phyloP scores from a whole-genome alignment of 2,888 invertebrate genomes.

The Cephalotes varians region DNA sequence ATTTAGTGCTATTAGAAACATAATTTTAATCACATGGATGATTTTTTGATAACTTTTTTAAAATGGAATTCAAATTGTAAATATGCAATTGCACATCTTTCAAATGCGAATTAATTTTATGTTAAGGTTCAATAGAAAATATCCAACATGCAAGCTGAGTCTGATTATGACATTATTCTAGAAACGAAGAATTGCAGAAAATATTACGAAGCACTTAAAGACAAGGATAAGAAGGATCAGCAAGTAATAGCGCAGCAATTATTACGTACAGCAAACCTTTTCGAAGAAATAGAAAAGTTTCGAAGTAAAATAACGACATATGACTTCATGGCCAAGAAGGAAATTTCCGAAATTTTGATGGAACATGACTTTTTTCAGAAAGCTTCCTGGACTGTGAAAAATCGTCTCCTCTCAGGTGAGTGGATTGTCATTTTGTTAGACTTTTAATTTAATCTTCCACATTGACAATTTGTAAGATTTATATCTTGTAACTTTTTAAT shows the following conservation, averaged over 20 bases:
- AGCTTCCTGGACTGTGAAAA: conserved; percentile 68
- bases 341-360: conserved; percentile 66
- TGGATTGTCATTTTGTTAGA: background rate
- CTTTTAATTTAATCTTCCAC: background rate
- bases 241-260: conserved; percentile 73
- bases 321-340: conserved; percentile 42
- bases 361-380: conserved; percentile 74
- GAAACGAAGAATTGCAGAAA: conserved; percentile 71
- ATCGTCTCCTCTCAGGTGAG: conserved; percentile 73
- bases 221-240: conserved; percentile 76
- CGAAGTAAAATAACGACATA: conserved; percentile 64
- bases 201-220: conserved; percentile 72
- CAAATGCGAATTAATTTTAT: conserved; percentile 12
- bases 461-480: background rate
- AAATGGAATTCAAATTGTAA: background rate
- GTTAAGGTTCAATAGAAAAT: background rate
- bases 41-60: background rate
- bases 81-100: background rate
- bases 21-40: background rate
- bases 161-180: conserved; percentile 46
- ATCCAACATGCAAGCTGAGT: conserved; percentile 7
- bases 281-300: conserved; percentile 70
- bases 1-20: background rate
- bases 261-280: conserved; percentile 66
- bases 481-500: background rate